Evolutionary conservation across 2,797 vertebrate genomes (phyloP).

Genomic region (Microchirus variegatus): DNA sequence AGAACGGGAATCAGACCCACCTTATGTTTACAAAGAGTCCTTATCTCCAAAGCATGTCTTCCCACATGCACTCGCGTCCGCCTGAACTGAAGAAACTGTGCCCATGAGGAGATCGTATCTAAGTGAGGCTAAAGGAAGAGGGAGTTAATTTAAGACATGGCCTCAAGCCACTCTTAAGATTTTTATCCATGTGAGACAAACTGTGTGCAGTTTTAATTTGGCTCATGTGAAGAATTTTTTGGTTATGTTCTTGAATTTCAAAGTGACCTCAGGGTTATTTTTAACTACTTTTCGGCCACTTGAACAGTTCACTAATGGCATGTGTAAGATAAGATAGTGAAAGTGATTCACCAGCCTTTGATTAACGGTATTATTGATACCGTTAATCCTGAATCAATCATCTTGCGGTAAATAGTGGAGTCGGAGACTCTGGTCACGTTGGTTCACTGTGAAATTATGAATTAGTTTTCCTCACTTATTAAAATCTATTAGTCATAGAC

Average conservation of each 20-base stretch:
- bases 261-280: conserved; percentile 1
- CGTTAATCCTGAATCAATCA: conserved; percentile 25
- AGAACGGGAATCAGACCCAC: conserved; percentile 59
- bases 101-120: conserved; percentile 59
- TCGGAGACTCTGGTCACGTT: conserved; percentile 5
- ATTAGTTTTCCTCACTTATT: conserved; percentile 24
- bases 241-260: conserved; percentile 11
- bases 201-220: conserved; percentile 16
- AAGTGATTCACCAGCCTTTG: conserved; percentile 49
- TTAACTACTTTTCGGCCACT: conserved; percentile 1
- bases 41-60: conserved; percentile 52
- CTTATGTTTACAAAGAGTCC: conserved; percentile 63
- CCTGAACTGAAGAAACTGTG: conserved; percentile 34
- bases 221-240: conserved; percentile 34
- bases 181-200: conserved; percentile 50
- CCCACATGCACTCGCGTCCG: conserved; percentile 33
- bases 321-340: conserved; percentile 67
- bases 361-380: conserved; percentile 39
- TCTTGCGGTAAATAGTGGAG: conserved; percentile 2
- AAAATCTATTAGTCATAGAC: conserved; percentile 10
- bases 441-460: conserved; percentile 8
- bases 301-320: conserved; percentile 30
- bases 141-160: conserved; percentile 30
- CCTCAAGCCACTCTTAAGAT: conserved; percentile 38
- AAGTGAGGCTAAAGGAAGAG: conserved; percentile 54